Conservation (phyloP, 2,888 invertebrate genomes). For the Oithona nana region DNA sequence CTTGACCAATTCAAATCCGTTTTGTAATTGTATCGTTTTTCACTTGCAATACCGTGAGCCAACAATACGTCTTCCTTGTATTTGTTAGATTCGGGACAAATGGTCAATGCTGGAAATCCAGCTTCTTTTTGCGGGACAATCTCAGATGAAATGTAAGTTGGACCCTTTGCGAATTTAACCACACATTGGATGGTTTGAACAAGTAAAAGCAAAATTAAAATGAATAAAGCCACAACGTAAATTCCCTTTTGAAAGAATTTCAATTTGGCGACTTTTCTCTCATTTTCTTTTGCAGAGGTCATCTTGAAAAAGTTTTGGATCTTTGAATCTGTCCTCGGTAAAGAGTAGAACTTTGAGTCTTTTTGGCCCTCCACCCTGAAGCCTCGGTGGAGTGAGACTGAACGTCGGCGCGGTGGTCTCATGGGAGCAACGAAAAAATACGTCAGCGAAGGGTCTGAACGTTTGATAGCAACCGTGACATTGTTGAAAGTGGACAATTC, state of each 20-base stretch:
- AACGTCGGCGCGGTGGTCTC: too few relatives aligned
- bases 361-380: too few relatives aligned
- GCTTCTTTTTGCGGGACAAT: not conserved
- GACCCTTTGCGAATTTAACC: not conserved
- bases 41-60: not conserved
- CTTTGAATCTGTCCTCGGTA: too few relatives aligned
- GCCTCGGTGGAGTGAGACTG: too few relatives aligned
- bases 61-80: constrained; percentile 1
- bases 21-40: not conserved
- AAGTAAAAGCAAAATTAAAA: not conserved
- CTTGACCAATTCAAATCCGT: not conserved
- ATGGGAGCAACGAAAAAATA: too few relatives aligned
- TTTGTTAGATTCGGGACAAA: not conserved
- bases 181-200: not conserved
- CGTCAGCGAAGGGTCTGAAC: too few relatives aligned
- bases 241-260: not conserved
- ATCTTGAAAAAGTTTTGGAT: too few relatives aligned
- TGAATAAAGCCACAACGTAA: not conserved
- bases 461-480: too few relatives aligned
- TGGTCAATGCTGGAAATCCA: constrained; percentile 8
- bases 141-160: constrained; percentile 7
- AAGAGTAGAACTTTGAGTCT: too few relatives aligned
- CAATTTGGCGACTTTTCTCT: too few relatives aligned
- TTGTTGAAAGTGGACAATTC: too few relatives aligned
- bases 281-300: too few relatives aligned